Evolutionary conservation across 2,113 vertebrate species (phyloP).

Genomic region (Ranitomeya imitator): DNA sequence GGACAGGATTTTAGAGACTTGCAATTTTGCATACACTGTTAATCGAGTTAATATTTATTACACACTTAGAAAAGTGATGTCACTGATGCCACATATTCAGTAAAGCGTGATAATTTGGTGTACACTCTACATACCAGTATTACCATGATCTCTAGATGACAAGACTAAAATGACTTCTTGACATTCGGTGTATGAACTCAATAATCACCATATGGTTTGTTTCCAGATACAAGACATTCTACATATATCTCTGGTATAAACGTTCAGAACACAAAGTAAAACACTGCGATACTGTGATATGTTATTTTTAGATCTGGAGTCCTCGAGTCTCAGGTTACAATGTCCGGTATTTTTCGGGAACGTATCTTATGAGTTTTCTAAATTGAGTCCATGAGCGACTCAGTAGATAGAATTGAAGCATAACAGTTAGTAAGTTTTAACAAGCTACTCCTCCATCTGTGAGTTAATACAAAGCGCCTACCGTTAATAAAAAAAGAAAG

Average conservation of each 20-base stretch:
- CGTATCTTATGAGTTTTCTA: conserved; percentile 13
- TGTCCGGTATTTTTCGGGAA: conserved; percentile 9
- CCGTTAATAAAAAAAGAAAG: conserved; percentile 39
- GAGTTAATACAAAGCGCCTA: conserved; percentile 12
- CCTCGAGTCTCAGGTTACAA: conserved; percentile 21
- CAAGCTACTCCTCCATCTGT: neutral
- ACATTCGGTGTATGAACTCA: neutral
- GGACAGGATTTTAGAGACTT: neutral
- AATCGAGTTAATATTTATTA: no score
- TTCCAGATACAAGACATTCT: neutral
- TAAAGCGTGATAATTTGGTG: neutral
- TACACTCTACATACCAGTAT: neutral
- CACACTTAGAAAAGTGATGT: no score
- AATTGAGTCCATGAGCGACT: neutral
- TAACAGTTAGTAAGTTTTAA: conserved; percentile 22
- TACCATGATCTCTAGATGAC: neutral
- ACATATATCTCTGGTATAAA: neutral
- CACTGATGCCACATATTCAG: neutral
- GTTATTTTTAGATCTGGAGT: conserved; percentile 24
- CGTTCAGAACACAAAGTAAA: neutral
- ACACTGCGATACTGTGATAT: neutral
- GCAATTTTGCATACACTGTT: no score
- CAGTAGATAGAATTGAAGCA: conserved; percentile 7
- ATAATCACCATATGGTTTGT: conserved; percentile 4
- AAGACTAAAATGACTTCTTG: neutral